phyloP scores from a whole-genome alignment of 2,113 vertebrate genomes.

The Xiphophorus maculatus region DNA sequence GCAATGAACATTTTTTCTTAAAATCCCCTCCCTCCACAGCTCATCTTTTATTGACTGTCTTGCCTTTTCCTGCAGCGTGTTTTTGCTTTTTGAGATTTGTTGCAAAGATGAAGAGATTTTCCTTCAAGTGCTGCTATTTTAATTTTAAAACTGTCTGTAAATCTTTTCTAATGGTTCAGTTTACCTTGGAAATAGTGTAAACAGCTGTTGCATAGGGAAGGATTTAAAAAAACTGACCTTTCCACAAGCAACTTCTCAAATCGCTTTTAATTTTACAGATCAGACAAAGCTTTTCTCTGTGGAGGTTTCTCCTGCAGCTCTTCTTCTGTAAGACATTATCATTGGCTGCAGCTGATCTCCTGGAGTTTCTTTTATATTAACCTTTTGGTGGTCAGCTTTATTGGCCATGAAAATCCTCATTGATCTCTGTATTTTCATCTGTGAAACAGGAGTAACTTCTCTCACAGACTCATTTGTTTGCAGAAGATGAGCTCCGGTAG shows the following conservation, averaged over 20 bases:
- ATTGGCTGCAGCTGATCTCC: slow-evolving; percentile 31
- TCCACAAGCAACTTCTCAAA: neutral
- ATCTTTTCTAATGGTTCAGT: slow-evolving; percentile 15
- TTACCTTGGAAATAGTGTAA: slow-evolving; percentile 6
- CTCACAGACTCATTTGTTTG: slow-evolving; percentile 56
- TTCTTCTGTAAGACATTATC: slow-evolving; percentile 43
- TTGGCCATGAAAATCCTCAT: slow-evolving; percentile 31
- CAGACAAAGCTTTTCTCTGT: neutral
- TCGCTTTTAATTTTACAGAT: neutral
- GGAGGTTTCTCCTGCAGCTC: slow-evolving; percentile 31
- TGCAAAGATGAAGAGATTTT: slow-evolving; percentile 41
- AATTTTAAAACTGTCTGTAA: slow-evolving; percentile 8
- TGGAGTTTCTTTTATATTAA: slow-evolving; percentile 33
- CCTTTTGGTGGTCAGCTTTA: slow-evolving; percentile 48
- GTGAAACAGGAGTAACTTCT: slow-evolving; percentile 47
- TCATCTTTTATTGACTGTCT: slow-evolving; percentile 41
- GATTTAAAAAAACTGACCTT: neutral
- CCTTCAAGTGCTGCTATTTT: slow-evolving; percentile 12
- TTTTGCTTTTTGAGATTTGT: slow-evolving; percentile 35
- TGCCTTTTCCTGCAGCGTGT: slow-evolving; percentile 53
- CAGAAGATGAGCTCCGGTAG: slow-evolving; percentile 32
- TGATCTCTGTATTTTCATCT: slow-evolving; percentile 55
- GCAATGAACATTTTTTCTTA: slow-evolving; percentile 22
- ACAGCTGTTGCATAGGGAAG: neutral
- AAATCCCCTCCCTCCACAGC: neutral